phyloP scores from a whole-genome alignment of 1,140 invertebrate species.

The Aricia agestis region DNA sequence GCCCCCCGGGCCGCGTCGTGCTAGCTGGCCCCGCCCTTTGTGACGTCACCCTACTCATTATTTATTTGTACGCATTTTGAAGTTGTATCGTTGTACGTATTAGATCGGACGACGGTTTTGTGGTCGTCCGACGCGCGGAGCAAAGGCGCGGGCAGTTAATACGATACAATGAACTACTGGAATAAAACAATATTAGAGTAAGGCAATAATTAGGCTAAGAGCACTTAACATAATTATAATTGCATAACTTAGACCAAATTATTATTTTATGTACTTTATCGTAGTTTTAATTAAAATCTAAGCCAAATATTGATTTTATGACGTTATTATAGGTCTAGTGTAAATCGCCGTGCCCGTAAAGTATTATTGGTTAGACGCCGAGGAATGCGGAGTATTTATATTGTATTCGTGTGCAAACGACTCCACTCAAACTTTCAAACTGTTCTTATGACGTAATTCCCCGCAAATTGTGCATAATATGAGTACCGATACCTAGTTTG shows the following conservation, averaged over 20 bases:
- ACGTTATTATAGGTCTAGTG: conserved; percentile 59
- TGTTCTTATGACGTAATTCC: neutral
- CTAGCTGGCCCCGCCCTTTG: conserved; percentile 18
- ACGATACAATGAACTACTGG: conserved; percentile 45
- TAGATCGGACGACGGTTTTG: neutral
- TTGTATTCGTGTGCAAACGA: conserved; percentile 43
- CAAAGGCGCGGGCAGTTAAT: conserved; percentile 47
- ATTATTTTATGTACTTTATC: conserved; percentile 71
- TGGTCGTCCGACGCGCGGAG: neutral
- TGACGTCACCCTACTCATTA: conserved; percentile 40
- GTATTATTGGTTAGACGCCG: conserved; percentile 65
- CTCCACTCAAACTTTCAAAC: conserved; percentile 34
- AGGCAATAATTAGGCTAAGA: conserved; percentile 72
- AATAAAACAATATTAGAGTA: conserved; percentile 59
- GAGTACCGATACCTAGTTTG: conserved; percentile 43
- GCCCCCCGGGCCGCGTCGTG: conserved; percentile 19
- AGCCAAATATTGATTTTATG: conserved; percentile 74
- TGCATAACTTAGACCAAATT: conserved; percentile 75
- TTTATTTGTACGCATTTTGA: conserved; percentile 24
- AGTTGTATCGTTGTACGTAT: neutral
- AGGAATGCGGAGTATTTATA: conserved; percentile 66
- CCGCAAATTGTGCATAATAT: conserved; percentile 61
- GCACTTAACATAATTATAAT: conserved; percentile 70
- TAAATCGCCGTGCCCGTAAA: conserved; percentile 61
- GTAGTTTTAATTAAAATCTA: conserved; percentile 72